phyloP scores from a whole-genome alignment of 2,113 vertebrate species.

The Piprites chloris region DNA sequence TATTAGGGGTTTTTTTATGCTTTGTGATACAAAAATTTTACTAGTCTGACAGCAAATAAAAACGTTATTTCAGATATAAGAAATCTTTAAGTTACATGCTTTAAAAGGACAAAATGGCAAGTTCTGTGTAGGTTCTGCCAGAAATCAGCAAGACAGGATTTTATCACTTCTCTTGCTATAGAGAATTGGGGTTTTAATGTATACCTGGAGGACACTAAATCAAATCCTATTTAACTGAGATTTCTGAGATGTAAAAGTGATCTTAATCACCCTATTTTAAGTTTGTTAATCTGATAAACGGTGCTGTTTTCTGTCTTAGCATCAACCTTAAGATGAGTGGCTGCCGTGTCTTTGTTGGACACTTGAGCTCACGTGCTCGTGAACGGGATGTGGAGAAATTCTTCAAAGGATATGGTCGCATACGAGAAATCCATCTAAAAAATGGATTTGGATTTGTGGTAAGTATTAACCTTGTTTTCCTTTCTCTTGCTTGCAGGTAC shows the following conservation, averaged over 20 bases:
- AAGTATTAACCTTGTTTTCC: slow-evolving; percentile 16
- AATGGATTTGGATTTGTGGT: slow-evolving; percentile 95
- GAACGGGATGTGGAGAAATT: slow-evolving; percentile 93
- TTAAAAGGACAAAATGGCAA: background rate
- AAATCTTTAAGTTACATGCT: background rate
- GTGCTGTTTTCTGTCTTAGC: slow-evolving; percentile 10
- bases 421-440: slow-evolving; percentile 89
- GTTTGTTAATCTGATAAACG: background rate
- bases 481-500: background rate
- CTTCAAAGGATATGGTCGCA: slow-evolving; percentile 91
- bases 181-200: background rate
- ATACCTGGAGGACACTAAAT: background rate
- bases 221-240: background rate
- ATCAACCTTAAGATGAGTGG: slow-evolving; percentile 80
- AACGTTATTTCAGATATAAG: background rate
- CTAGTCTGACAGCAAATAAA: background rate
- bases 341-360: slow-evolving; percentile 91
- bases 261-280: background rate
- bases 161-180: background rate
- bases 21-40: background rate
- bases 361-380: slow-evolving; percentile 87
- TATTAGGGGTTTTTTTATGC: background rate
- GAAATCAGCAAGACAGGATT: background rate
- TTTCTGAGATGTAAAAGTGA: background rate
- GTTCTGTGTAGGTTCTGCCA: background rate